Conservation (phyloP, 1,140 invertebrate species). For the Drosophila subpulchrella region DNA sequence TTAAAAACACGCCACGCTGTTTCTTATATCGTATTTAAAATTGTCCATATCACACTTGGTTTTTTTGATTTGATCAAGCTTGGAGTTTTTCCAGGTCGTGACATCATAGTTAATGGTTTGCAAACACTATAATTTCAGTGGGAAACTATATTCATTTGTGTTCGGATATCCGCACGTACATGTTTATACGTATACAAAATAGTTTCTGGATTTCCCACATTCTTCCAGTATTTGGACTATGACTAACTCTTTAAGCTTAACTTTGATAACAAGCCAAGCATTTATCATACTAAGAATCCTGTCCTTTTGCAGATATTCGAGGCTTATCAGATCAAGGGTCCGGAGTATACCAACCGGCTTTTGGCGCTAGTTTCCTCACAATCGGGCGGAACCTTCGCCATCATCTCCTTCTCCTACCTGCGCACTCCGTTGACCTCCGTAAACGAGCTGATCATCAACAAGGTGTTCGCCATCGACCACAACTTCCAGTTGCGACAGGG, state of each 20-base stretch:
- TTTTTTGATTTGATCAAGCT: too few relatives aligned
- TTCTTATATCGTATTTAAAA: too few relatives aligned
- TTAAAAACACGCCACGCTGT: too few relatives aligned
- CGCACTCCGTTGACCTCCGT: constrained; percentile 86
- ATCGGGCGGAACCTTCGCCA: constrained; percentile 86
- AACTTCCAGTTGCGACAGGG: constrained; percentile 89
- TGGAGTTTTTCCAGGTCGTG: too few relatives aligned
- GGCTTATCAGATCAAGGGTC: constrained; percentile 80
- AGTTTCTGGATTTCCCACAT: not conserved
- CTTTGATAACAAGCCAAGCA: constrained; percentile 2
- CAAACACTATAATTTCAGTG: too few relatives aligned
- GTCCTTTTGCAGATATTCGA: constrained; percentile 70
- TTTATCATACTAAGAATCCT: not conserved
- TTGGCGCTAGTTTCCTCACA: constrained; percentile 89
- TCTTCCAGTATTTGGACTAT: not conserved
- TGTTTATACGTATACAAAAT: not conserved
- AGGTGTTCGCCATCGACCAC: constrained; percentile 88
- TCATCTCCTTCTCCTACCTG: constrained; percentile 88
- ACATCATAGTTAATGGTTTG: too few relatives aligned
- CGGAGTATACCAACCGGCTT: constrained; percentile 84
- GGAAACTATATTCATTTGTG: too few relatives aligned
- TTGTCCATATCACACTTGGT: too few relatives aligned
- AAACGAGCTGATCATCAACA: constrained; percentile 88
- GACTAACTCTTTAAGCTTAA: not conserved
- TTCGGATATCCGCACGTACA: not conserved